Evolutionary conservation across 1,140 invertebrate species (phyloP), one percentile per base, ranked within the genome.

Genomic region (Drosophila sproati): DNA sequence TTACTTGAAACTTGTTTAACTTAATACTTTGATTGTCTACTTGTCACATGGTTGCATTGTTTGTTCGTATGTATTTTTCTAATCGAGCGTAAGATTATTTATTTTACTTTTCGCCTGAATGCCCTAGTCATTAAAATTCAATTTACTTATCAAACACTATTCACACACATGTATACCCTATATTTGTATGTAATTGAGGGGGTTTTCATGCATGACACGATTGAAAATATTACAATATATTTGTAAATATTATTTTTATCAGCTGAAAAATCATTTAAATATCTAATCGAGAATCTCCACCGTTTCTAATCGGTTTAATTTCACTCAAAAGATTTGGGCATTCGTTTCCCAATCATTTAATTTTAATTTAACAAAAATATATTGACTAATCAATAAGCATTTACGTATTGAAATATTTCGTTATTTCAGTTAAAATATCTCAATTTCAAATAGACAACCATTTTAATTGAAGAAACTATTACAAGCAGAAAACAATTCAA

Each of bases 121-220:
- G 28, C 28, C 2, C 28, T 28, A 35, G 41, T 74, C 62, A 52
- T 79, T 79, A 39, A 57, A 82, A 82, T 68, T 83, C 80, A 82
- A 82, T 82, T 82, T 67, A 35, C 29, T 69, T 69, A 61, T 62
- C 64, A 41, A 29, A 73, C 29, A 35, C 12, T n/a, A 4, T 43
- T n/a, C 39, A n/a, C n/a, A 43, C 39, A 41, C 10, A 41, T 10
- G n/a, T 41, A 41, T 3, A 41, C 34, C 0, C 5, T 12, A 34
- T 34, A 34, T 5, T 4, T 34, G 5, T 34, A 34, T 34, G 2
- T 34, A 20, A 20, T 20, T 20, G 20, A 20, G 20, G 34, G 3
- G 34, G 34, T 34, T 34, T 0, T 34, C 5, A 34, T 34, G 34
- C 34, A 5, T 34, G 5, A 34, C 5, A 34, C 34, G 5, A 4